Evolutionary conservation across 1,140 invertebrate species (phyloP).

Genomic region (Bombus waltoni): DNA sequence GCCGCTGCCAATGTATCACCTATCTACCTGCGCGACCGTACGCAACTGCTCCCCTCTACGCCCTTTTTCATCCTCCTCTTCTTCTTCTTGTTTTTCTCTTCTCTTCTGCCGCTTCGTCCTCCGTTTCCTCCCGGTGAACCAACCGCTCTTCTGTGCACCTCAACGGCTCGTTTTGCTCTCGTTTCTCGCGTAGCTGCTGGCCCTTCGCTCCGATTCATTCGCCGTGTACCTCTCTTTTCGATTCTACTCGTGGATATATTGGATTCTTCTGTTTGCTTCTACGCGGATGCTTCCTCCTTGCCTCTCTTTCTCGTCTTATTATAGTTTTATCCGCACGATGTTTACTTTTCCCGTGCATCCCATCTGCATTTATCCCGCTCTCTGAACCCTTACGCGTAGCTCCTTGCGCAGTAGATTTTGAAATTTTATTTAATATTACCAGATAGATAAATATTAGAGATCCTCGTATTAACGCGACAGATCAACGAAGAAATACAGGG

Average conservation of each 20-base stretch:
- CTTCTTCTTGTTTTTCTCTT: slow-evolving; percentile 2
- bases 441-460: neutral
- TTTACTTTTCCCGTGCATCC: neutral
- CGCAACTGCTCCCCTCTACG: slow-evolving; percentile 50
- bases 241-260: neutral
- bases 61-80: neutral
- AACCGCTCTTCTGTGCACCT: neutral
- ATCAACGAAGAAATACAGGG: neutral
- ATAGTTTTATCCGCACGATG: neutral
- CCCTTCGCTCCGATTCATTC: neutral
- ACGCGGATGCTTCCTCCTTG: slow-evolving; percentile 19
- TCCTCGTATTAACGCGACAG: too few species aligned
- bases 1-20: slow-evolving; percentile 60
- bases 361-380: neutral
- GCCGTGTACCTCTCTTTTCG: slow-evolving; percentile 1
- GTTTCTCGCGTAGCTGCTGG: neutral
- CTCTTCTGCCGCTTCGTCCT: neutral
- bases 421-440: neutral
- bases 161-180: slow-evolving; percentile 9
- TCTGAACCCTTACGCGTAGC: neutral
- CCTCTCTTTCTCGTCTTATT: neutral
- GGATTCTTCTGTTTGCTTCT: slow-evolving; percentile 4
- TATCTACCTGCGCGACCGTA: slow-evolving; percentile 59
- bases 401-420: neutral
- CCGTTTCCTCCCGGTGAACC: slow-evolving; percentile 15